phyloP scores from a whole-genome alignment of 2,797 vertebrate genomes.

The Chrysolophus pictus region DNA sequence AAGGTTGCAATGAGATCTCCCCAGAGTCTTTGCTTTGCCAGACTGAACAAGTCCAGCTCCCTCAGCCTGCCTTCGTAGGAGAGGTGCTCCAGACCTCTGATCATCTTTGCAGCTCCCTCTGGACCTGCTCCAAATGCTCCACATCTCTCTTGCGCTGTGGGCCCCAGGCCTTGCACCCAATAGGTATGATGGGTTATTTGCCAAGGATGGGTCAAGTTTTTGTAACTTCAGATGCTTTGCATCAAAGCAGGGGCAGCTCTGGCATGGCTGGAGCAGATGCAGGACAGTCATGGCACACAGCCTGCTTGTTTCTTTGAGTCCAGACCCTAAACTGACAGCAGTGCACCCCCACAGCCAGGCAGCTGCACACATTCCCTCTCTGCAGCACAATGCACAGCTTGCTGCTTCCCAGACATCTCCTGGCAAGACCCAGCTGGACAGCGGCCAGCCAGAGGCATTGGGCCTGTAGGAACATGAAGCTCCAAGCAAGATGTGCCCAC shows the following conservation, averaged over 20 bases:
- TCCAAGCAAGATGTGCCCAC: background rate
- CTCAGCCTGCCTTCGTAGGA: too few relatives aligned
- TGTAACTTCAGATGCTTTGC: fast-evolving
- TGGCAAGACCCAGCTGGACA: background rate
- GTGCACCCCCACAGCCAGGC: background rate
- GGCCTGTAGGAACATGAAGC: background rate
- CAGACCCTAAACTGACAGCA: background rate
- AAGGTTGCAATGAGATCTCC: too few relatives aligned
- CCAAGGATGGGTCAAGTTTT: fast-evolving
- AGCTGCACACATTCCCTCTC: background rate
- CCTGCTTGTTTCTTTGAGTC: fast-evolving
- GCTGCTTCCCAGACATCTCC: background rate
- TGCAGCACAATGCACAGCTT: background rate
- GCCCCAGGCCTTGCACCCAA: too few relatives aligned
- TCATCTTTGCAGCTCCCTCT: too few relatives aligned
- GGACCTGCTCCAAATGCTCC: too few relatives aligned
- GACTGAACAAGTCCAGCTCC: too few relatives aligned
- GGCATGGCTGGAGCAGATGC: fast-evolving
- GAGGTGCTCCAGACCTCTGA: too few relatives aligned
- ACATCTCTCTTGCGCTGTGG: too few relatives aligned
- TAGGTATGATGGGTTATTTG: fast-evolving
- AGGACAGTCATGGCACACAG: fast-evolving
- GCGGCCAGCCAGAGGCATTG: background rate
- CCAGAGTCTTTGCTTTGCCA: too few relatives aligned
- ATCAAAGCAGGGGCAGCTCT: background rate